phyloP scores from a whole-genome alignment of 2,888 invertebrate genomes.

The Dasypogon diadema region DNA sequence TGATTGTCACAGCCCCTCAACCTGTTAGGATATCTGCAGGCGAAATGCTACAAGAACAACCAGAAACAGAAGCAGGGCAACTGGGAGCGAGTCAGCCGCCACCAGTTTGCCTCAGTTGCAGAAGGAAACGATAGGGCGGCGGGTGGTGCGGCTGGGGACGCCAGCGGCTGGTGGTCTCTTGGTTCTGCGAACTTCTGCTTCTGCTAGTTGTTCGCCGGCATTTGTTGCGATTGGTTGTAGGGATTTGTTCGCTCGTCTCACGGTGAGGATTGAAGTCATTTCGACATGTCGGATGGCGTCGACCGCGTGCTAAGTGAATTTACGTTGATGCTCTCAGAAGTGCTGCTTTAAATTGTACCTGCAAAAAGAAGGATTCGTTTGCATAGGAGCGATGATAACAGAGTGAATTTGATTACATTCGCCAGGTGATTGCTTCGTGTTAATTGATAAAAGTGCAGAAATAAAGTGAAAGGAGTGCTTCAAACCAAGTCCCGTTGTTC shows the following conservation, averaged over 20 bases:
- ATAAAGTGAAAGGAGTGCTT: background rate
- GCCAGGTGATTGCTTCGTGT: background rate
- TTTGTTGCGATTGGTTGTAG: constrained; percentile 18
- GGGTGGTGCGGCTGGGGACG: too few species aligned
- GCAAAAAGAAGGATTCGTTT: background rate
- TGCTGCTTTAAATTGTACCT: background rate
- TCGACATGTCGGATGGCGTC: background rate
- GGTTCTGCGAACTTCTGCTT: background rate
- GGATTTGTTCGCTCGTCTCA: background rate
- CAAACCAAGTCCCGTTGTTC: background rate
- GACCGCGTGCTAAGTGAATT: background rate
- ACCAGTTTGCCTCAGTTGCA: too few species aligned
- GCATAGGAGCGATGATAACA: background rate
- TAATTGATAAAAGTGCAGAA: background rate
- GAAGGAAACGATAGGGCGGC: too few species aligned
- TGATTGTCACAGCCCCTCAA: background rate
- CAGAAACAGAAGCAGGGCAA: background rate
- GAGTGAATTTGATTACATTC: background rate
- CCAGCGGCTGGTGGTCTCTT: background rate
- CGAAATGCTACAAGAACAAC: background rate
- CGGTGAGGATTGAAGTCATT: background rate
- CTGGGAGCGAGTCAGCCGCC: background rate
- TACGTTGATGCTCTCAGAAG: background rate
- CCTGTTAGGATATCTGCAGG: background rate
- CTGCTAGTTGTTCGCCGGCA: constrained; percentile 33